Conservation (phyloP, 2,888 invertebrate genomes). For the Trilocha varians region DNA sequence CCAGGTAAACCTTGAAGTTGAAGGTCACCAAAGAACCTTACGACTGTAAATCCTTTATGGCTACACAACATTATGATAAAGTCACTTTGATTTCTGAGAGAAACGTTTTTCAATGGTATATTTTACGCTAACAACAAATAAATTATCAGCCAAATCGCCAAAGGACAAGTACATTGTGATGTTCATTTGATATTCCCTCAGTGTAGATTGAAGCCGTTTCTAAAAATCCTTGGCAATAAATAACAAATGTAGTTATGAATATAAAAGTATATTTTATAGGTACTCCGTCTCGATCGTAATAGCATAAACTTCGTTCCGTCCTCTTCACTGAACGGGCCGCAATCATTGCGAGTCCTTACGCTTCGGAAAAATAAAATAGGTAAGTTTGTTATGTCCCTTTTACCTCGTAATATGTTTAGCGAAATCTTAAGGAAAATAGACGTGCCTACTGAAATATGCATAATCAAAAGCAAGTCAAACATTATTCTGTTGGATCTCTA, state of each 20-base stretch:
- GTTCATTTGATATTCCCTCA: neutral
- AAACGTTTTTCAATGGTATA: too few relatives aligned
- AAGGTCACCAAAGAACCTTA: too few relatives aligned
- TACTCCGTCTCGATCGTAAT: slow-evolving; percentile 86
- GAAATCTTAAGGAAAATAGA: neutral
- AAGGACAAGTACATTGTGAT: too few relatives aligned
- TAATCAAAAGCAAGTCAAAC: neutral
- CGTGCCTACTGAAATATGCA: neutral
- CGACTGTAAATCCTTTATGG: too few relatives aligned
- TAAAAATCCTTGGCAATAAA: neutral
- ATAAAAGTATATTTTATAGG: slow-evolving; percentile 59
- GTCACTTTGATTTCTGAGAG: too few relatives aligned
- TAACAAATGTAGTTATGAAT: neutral
- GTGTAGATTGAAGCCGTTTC: too few relatives aligned
- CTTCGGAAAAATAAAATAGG: slow-evolving; percentile 87
- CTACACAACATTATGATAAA: too few relatives aligned
- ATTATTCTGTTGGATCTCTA: neutral
- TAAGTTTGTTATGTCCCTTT: slow-evolving; percentile 40
- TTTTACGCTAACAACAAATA: too few relatives aligned
- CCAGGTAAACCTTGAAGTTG: too few relatives aligned
- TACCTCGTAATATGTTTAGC: neutral
- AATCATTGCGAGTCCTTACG: slow-evolving; percentile 80
- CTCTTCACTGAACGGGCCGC: slow-evolving; percentile 86
- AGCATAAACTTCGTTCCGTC: slow-evolving; percentile 83
- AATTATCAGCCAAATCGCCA: too few relatives aligned